phyloP scores from a whole-genome alignment of 2,888 invertebrate genomes.

The Trisateles emortualis region DNA sequence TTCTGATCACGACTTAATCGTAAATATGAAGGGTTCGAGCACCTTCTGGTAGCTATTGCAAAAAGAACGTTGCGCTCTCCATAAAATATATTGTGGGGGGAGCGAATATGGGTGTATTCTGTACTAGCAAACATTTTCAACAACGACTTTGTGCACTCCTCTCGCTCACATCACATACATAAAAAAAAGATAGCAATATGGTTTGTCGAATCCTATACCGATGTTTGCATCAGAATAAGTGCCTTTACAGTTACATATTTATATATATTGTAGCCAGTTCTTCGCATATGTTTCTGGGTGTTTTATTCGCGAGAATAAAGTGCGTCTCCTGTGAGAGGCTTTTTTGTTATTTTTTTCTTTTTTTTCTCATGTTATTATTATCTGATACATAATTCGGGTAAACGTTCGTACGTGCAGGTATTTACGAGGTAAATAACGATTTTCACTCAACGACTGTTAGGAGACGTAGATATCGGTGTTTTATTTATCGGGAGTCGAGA shows the following conservation, averaged over 20 bases:
- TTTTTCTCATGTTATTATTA: slow-evolving; percentile 57
- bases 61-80: slow-evolving; percentile 83
- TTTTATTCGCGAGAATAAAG: slow-evolving; percentile 79
- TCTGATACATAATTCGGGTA: slow-evolving; percentile 48
- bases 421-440: slow-evolving; percentile 52
- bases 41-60: slow-evolving; percentile 85
- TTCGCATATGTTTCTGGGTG: slow-evolving; percentile 78
- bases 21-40: slow-evolving; percentile 86
- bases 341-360: slow-evolving; percentile 48
- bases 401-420: slow-evolving; percentile 48
- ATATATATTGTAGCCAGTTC: slow-evolving; percentile 74
- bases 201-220: slow-evolving; percentile 2
- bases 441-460: slow-evolving; percentile 35
- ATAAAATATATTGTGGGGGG: slow-evolving; percentile 82
- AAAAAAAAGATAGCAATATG: slow-evolving; percentile 31
- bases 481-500: slow-evolving; percentile 42
- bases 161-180: slow-evolving; percentile 27
- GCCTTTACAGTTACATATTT: slow-evolving; percentile 68
- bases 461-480: slow-evolving; percentile 40
- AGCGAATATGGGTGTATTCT: slow-evolving; percentile 41
- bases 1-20: slow-evolving; percentile 86
- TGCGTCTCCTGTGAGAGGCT: slow-evolving; percentile 58
- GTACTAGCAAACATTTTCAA: slow-evolving; percentile 18
- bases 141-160: slow-evolving; percentile 35
- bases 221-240: slow-evolving; percentile 20